phyloP scores from a whole-genome alignment of 2,113 vertebrate species.

The Rhizomys pruinosus region DNA sequence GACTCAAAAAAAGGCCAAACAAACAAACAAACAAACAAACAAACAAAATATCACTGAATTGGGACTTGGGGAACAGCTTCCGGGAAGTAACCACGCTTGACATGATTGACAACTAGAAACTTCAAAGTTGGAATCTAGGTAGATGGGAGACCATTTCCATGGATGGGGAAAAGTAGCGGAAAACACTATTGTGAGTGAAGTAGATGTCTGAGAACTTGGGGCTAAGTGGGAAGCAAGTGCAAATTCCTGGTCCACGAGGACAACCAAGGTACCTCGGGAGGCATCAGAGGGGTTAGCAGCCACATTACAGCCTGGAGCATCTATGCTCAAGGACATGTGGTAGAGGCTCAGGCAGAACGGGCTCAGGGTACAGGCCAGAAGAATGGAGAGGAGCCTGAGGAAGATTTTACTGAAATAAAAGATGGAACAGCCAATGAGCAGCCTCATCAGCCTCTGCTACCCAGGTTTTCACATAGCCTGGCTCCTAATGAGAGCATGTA shows the following conservation, averaged over 20 bases:
- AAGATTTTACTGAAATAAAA: constrained; percentile 39
- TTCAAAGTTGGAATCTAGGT: not conserved
- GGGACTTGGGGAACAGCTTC: not conserved
- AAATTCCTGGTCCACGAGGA: not conserved
- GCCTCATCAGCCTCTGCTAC: too few species aligned
- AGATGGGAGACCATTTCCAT: not conserved
- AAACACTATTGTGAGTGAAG: not conserved
- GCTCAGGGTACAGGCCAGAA: not conserved
- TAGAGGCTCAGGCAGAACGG: not conserved
- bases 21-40: too few species aligned
- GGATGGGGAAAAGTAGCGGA: not conserved
- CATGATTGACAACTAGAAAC: not conserved
- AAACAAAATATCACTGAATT: not conserved
- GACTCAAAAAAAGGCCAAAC: too few species aligned
- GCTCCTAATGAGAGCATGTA: not conserved
- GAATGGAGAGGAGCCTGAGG: constrained; percentile 58
- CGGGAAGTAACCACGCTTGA: not conserved
- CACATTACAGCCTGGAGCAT: not conserved
- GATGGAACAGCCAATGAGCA: not conserved
- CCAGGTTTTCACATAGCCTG: not conserved
- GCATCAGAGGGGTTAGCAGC: not conserved
- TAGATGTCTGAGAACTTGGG: not conserved
- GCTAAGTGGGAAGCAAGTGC: not conserved
- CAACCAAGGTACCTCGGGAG: not conserved
- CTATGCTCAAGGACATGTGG: too few species aligned